Percentiles rank a stretch among this genome's conserved stretches.
These are phyloP conservation scores for Gastracanthus pulcherrimus DNA, from an alignment of 2,888 invertebrate species.

Conservation along the genomic window DNA sequence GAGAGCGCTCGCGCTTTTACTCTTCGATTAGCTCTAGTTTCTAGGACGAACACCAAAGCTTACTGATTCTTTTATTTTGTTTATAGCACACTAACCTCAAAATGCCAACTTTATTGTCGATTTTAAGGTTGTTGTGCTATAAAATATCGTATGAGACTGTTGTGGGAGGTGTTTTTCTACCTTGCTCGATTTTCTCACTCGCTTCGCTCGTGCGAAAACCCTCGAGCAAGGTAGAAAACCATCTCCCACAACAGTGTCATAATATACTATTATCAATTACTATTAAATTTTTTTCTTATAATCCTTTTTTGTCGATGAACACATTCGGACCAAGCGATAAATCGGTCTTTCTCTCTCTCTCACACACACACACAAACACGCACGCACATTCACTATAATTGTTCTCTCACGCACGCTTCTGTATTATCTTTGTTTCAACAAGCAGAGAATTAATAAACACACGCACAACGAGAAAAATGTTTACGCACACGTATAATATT, in stretches of 20 bases:
- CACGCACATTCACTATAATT: neutral
- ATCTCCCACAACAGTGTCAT: no score
- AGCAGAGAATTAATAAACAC: conserved; percentile 52
- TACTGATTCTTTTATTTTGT: conserved; percentile 45
- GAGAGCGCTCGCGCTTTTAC: conserved; percentile 41
- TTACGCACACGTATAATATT: conserved; percentile 50
- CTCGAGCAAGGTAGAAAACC: no score
- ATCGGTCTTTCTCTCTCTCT: conserved; percentile 26
- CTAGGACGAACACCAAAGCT: conserved; percentile 67
- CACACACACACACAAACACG: neutral
- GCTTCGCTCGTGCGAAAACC: no score
- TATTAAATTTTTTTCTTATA: conserved; percentile 48
- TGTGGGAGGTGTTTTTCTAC: no score
- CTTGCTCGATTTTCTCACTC: no score
- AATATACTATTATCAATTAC: conserved; percentile 39
- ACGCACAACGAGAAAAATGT: conserved; percentile 52
- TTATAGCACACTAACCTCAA: no score
- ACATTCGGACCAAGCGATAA: conserved; percentile 53
- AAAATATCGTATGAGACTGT: no score
- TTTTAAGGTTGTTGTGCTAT: no score
- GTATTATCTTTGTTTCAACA: conserved; percentile 36
- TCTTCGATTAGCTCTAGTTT: conserved; percentile 52
- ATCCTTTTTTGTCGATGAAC: conserved; percentile 46
- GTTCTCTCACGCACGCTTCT: neutral
- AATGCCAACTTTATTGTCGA: no score